Percentiles rank a stretch among this genome's conserved stretches.
Evolutionary conservation across 92 coral and sea anemone species (phyloP).

Genomic region (Palythoa heliodiscus): DNA sequence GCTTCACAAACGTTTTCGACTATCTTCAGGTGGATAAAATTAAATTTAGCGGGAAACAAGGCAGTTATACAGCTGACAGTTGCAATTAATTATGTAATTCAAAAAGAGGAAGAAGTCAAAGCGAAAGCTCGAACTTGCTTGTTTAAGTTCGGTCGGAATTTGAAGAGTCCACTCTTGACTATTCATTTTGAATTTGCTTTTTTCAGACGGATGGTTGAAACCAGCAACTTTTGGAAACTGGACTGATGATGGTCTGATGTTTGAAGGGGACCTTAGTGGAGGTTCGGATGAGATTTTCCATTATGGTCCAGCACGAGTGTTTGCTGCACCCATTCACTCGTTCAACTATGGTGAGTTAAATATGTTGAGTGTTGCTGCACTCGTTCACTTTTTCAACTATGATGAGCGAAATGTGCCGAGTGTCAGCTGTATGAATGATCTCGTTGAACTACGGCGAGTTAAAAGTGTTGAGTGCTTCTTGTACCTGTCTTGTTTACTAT

Average conservation of each 20-base stretch:
- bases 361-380: not conserved
- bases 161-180: too few species aligned
- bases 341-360: slow-evolving; percentile 37
- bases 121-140: too few species aligned
- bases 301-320: slow-evolving; percentile 32
- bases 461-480: not conserved
- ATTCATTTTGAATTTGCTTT: not conserved
- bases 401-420: not conserved
- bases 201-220: slow-evolving; percentile 27
- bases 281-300: slow-evolving; percentile 5
- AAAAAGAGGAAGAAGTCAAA: too few species aligned
- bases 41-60: too few species aligned
- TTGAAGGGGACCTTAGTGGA: slow-evolving; percentile 32
- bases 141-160: too few species aligned
- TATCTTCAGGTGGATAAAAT: too few species aligned
- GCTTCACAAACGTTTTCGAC: too few species aligned
- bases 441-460: slow-evolving; percentile 28
- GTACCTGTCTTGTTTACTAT: too few species aligned
- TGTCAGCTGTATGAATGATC: too few species aligned
- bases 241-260: slow-evolving; percentile 17
- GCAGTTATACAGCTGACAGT: too few species aligned
- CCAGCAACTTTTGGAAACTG: slow-evolving; percentile 30
- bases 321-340: slow-evolving; percentile 30
- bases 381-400: slow-evolving; percentile 5
- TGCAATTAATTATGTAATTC: too few species aligned